Percentiles rank a stretch among this genome's conserved stretches.
Conservation (phyloP, 2,113 vertebrate genomes). For the Australoheros scitulus region DNA sequence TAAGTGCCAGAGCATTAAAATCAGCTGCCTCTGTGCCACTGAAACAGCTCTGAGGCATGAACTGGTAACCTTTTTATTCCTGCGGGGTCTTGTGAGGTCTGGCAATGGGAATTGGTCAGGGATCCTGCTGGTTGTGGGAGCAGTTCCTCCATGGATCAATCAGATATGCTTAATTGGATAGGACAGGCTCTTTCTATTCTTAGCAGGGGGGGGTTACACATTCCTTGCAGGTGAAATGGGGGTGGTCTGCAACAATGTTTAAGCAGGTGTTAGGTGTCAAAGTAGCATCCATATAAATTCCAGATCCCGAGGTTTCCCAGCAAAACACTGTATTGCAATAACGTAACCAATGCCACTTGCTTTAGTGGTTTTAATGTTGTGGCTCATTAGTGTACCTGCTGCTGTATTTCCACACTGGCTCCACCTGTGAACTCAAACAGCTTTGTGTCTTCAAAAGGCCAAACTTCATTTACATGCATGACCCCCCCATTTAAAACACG, state of each 20-base stretch:
- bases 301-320: not conserved
- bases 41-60: too few relatives aligned
- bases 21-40: too few relatives aligned
- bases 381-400: not conserved
- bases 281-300: not conserved
- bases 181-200: too few relatives aligned
- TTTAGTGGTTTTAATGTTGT: not conserved
- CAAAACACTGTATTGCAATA: not conserved
- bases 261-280: not conserved
- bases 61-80: too few relatives aligned
- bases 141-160: too few relatives aligned
- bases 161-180: too few relatives aligned
- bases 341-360: not conserved
- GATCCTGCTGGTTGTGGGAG: too few relatives aligned
- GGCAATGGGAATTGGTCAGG: too few relatives aligned
- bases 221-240: not conserved
- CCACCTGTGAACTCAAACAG: not conserved
- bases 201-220: too few relatives aligned
- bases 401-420: not conserved
- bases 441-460: not conserved
- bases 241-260: not conserved
- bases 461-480: conserved; percentile 20
- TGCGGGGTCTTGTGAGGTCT: too few relatives aligned
- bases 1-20: too few relatives aligned
- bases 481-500: conserved; percentile 1